Evolutionary conservation across 2,797 vertebrate species (phyloP).

Genomic region (Pelobates cultripes): DNA sequence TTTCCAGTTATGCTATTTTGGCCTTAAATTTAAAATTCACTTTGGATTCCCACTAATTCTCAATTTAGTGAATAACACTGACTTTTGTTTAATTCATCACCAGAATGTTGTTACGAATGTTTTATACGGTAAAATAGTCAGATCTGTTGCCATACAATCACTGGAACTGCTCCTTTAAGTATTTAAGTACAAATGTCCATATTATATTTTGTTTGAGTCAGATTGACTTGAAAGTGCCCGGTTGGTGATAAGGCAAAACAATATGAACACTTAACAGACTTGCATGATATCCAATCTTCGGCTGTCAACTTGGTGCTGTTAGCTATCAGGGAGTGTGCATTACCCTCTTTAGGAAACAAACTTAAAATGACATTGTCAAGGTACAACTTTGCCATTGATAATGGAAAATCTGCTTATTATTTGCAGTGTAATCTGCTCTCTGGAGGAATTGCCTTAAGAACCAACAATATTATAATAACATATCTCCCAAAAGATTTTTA

Average conservation of each 20-base stretch:
- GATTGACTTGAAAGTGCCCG: constrained; percentile 9
- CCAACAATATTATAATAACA: not conserved
- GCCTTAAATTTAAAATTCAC: no score
- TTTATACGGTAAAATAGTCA: no score
- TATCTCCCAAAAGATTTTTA: no score
- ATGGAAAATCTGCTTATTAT: not conserved
- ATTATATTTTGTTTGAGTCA: constrained; percentile 17
- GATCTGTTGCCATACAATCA: not conserved
- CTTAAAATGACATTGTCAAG: constrained; percentile 6
- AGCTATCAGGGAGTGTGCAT: constrained; percentile 38
- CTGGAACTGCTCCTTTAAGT: not conserved
- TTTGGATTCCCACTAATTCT: no score
- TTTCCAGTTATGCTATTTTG: no score
- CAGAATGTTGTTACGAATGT: no score
- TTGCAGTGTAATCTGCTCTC: not conserved
- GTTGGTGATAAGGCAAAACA: constrained; percentile 27
- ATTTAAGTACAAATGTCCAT: not conserved
- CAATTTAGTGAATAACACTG: no score
- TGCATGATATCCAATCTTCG: not conserved
- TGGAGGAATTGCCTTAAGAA: not conserved
- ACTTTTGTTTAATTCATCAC: no score
- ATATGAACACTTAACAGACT: constrained; percentile 19
- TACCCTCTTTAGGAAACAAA: constrained; percentile 24
- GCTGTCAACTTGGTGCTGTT: constrained; percentile 17
- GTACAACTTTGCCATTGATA: constrained; percentile 21